These are phyloP conservation scores for Gortyna flavago DNA, from an alignment of 2,888 invertebrate genomes.

Conservation along the genomic window DNA sequence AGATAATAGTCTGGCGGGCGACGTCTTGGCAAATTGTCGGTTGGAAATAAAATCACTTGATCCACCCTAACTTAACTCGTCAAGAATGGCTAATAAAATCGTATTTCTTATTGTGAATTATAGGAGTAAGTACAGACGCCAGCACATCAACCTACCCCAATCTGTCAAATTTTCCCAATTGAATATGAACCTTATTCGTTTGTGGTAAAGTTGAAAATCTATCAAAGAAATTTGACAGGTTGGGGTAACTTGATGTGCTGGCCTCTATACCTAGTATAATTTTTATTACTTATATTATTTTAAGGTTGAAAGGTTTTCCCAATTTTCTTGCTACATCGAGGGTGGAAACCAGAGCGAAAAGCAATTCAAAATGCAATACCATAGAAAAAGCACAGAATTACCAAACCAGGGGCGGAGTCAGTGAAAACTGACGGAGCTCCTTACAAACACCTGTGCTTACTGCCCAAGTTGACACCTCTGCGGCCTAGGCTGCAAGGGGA, in stretches of 20 bases:
- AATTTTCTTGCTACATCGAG: not conserved
- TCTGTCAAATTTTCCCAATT: no score
- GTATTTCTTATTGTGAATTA: no score
- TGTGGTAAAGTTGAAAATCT: no score
- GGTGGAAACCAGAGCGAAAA: not conserved
- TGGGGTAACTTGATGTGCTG: no score
- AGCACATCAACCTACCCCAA: no score
- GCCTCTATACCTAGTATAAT: no score
- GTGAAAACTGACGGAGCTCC: slow-evolving; percentile 10
- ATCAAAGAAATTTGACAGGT: no score
- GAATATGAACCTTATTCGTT: no score
- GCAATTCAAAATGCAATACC: not conserved
- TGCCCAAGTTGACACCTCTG: not conserved
- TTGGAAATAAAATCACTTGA: not conserved
- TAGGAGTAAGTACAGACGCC: no score
- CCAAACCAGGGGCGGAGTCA: not conserved
- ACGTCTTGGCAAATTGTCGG: not conserved
- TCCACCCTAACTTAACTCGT: not conserved
- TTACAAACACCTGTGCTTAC: not conserved
- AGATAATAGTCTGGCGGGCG: no score
- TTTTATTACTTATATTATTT: not conserved
- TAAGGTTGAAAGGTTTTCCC: not conserved
- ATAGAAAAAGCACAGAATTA: not conserved
- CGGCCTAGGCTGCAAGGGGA: not conserved
- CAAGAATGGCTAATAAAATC: no score